These are phyloP conservation scores for Aphis craccivora DNA, from an alignment of 1,140 invertebrate genomes.

Conservation along the genomic window DNA sequence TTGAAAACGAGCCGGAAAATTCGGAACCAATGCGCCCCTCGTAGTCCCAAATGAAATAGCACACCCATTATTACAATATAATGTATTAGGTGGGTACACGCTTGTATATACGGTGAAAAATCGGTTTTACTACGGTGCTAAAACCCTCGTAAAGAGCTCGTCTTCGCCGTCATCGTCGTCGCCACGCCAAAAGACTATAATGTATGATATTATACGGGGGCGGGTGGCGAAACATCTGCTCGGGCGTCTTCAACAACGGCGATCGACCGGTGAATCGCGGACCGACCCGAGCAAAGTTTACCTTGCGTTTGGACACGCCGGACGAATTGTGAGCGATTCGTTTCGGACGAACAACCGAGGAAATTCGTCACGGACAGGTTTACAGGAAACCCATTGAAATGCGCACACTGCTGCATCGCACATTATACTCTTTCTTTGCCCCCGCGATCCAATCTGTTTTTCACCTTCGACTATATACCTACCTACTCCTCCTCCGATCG, in stretches of 20 bases:
- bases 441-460: conserved; percentile 4
- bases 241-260: conserved; percentile 26
- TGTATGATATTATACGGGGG: not conserved
- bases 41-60: not conserved
- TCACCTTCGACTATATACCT: not conserved
- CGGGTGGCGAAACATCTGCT: conserved; percentile 14
- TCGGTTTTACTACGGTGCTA: conserved; percentile 42
- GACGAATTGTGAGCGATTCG: conserved; percentile 53
- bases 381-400: conserved; percentile 53
- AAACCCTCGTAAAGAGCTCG: conserved; percentile 35
- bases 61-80: not conserved
- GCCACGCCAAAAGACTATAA: not conserved
- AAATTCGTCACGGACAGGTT: conserved; percentile 54
- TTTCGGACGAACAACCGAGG: conserved; percentile 38
- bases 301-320: conserved; percentile 51
- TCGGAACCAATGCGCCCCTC: conserved; percentile 13
- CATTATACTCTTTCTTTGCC: not conserved
- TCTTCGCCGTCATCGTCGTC: not conserved
- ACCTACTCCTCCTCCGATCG: too few relatives aligned
- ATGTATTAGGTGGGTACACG: not conserved
- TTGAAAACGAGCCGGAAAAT: conserved; percentile 54
- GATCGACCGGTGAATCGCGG: not conserved
- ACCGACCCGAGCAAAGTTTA: conserved; percentile 23
- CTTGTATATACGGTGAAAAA: not conserved
- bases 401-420: not conserved